phyloP scores from a whole-genome alignment of 2,113 vertebrate species.

The Dendropsophus ebraccatus region DNA sequence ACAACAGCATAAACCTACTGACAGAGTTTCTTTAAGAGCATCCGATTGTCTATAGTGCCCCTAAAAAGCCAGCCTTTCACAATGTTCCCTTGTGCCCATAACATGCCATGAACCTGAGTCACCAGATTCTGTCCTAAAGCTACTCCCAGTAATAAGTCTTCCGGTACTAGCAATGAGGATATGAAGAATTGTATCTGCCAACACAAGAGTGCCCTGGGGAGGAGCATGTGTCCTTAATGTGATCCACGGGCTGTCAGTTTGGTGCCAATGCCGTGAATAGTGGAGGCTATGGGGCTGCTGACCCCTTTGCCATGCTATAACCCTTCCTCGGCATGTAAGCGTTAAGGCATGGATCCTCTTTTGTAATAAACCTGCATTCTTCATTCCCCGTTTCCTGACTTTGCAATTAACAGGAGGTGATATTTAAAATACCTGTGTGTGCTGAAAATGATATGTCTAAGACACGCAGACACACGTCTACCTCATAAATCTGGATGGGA shows the following conservation, averaged over 20 bases:
- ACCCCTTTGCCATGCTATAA: neutral
- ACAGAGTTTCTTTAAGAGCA: too few relatives aligned
- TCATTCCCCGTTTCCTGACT: neutral
- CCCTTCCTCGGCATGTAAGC: neutral
- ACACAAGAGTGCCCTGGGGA: neutral
- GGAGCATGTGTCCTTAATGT: neutral
- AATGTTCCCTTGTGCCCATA: too few relatives aligned
- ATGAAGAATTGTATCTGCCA: too few relatives aligned
- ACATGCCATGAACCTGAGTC: too few relatives aligned
- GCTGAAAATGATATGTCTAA: slow-evolving; percentile 35
- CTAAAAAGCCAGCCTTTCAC: too few relatives aligned
- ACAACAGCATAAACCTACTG: too few relatives aligned
- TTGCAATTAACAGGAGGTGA: slow-evolving; percentile 41
- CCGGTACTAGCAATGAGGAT: too few relatives aligned
- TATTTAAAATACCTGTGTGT: slow-evolving; percentile 6
- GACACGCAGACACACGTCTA: neutral
- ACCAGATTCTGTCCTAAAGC: too few relatives aligned
- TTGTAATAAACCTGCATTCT: neutral
- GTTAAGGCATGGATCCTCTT: neutral
- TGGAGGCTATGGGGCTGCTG: neutral
- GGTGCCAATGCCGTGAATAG: neutral
- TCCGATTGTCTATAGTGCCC: too few relatives aligned
- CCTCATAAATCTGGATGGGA: slow-evolving; percentile 30
- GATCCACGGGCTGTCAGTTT: neutral
- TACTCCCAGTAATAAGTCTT: too few relatives aligned